Conservation (phyloP, 2,888 invertebrate genomes). For the Alentia gelatinosa region DNA sequence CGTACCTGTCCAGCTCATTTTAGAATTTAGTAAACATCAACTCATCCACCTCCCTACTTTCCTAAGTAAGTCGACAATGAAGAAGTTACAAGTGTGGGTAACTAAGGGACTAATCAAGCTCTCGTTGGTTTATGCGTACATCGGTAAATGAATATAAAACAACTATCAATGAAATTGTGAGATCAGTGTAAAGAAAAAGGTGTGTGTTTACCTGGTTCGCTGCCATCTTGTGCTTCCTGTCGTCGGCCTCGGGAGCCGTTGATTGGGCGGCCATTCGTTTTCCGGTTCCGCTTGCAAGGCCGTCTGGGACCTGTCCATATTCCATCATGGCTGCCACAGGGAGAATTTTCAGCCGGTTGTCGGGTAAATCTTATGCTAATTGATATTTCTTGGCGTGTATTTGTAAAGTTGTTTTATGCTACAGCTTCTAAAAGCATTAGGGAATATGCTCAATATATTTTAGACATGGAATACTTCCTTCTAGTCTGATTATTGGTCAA, state of each 20-base stretch:
- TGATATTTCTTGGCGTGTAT: neutral
- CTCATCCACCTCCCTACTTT: neutral
- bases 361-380: slow-evolving; percentile 44
- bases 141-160: neutral
- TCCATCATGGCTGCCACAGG: slow-evolving; percentile 54
- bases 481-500: neutral
- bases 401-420: neutral
- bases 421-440: neutral
- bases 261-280: neutral
- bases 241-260: too few species aligned
- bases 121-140: neutral
- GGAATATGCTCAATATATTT: neutral
- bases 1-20: neutral
- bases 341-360: slow-evolving; percentile 53
- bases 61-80: neutral
- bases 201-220: slow-evolving; percentile 50
- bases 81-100: neutral
- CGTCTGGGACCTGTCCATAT: slow-evolving; percentile 49
- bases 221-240: slow-evolving; percentile 45
- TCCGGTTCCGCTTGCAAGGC: slow-evolving; percentile 39
- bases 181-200: neutral
- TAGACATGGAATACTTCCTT: too few species aligned
- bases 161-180: neutral
- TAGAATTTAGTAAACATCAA: neutral
- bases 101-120: neutral